Evolutionary conservation across 2,888 invertebrate genomes (phyloP), one percentile per base, ranked within the genome.

Genomic region (Anaspis maculata): DNA sequence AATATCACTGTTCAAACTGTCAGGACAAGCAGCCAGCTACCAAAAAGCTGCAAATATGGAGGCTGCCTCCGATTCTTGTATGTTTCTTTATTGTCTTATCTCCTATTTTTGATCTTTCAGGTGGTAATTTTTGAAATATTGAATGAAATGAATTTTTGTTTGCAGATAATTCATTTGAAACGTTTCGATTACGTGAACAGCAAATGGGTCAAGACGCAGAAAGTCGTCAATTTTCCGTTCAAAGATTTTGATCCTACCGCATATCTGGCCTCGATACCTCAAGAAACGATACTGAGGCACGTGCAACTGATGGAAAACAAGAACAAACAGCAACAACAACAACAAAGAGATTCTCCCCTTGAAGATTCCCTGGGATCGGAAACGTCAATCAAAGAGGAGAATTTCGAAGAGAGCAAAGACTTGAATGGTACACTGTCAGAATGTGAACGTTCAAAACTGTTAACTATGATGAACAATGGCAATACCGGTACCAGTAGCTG

Each of bases 141-240:
- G 5, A 10, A 7, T 10, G 24, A 9, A 6, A 19, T 11, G 5
- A 13, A 12, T 21, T 31, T 15, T n/a, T 32, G 7, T 33, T 46
- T 49, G 10, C 64, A 91, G 90, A 88, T 94, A 56, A 77, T 94
- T 31, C 92, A 94, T 61, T 68, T 94, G 44, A 94, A 94, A 62
- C 77, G 94, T 2, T 94, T 94, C 68, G 91, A 92, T 62, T 88
- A 77, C 61, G 80, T 89, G 32, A 86, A 88, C 66, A 84, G 79
- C 57, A 83, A 89, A 56, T 94, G 92, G 92, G 86, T 92, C 13
- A 94, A 94, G 61, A 92, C 91, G 0, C 90, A 90, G 59, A 92
- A 91, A 61, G 86, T 87, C 13, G 91, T 92, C 1, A 83, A 88
- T 57, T 91, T 91, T 60, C 90, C 91, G 1, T 79, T 84, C 58